These are phyloP conservation scores for Mobula birostris DNA, from an alignment of 2,113 vertebrate genomes.

Conservation along the genomic window DNA sequence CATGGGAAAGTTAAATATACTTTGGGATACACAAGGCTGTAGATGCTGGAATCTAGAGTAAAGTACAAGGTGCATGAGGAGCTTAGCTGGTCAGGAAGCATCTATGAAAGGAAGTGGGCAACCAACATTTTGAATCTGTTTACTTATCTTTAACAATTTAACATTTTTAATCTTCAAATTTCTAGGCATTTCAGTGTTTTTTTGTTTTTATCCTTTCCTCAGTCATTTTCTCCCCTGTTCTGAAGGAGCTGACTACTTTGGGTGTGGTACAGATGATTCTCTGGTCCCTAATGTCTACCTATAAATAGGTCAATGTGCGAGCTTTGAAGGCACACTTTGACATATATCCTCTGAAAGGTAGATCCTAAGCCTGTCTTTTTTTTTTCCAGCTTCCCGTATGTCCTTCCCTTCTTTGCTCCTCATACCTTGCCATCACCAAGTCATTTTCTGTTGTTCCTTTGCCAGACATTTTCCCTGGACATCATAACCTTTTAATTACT, in stretches of 20 bases:
- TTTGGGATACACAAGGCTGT: too few relatives aligned
- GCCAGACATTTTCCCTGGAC: too few relatives aligned
- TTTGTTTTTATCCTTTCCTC: not conserved
- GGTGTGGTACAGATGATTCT: not conserved
- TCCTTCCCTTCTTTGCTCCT: too few relatives aligned
- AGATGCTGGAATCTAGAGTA: too few relatives aligned
- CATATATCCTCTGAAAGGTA: not conserved
- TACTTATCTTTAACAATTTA: not conserved
- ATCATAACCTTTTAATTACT: too few relatives aligned
- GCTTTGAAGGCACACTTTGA: not conserved
- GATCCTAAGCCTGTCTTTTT: not conserved
- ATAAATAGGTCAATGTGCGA: not conserved
- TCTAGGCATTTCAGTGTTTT: not conserved
- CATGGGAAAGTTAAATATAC: not conserved
- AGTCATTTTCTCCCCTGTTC: not conserved
- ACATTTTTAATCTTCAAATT: not conserved
- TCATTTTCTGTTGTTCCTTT: too few relatives aligned
- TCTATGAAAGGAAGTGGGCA: too few relatives aligned
- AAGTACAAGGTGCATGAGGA: too few relatives aligned
- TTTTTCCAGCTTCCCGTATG: not conserved
- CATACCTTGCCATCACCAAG: too few relatives aligned
- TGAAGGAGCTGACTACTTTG: not conserved
- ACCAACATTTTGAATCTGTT: too few relatives aligned
- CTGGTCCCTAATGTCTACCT: not conserved
- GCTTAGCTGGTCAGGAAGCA: too few relatives aligned